Percentiles rank a stretch among this genome's conserved stretches.
Evolutionary conservation across 2,797 vertebrate genomes (phyloP).

Genomic region (Xiphorhynchus erythropygius): DNA sequence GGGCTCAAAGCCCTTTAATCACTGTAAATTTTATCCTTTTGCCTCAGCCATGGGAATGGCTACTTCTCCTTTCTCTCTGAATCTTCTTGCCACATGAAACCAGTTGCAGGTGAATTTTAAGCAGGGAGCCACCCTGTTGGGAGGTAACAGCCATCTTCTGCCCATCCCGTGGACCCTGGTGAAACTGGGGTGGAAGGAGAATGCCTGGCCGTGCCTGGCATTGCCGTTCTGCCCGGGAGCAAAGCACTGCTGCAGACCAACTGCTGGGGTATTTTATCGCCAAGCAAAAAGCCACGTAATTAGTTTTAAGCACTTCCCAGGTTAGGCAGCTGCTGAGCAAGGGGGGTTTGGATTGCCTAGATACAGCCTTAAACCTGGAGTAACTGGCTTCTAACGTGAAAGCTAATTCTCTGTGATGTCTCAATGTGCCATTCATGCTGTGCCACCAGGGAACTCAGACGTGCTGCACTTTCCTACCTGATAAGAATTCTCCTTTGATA

Average conservation of each 20-base stretch:
- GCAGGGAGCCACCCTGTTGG: background rate
- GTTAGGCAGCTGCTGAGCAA: conserved; percentile 19
- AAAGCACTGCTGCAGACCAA: background rate
- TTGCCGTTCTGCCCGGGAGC: fast-evolving
- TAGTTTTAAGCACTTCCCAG: background rate
- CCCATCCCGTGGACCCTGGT: fast-evolving
- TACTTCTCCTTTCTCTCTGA: background rate
- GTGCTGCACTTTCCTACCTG: background rate
- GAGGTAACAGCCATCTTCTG: background rate
- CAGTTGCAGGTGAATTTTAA: background rate
- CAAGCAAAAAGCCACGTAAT: background rate
- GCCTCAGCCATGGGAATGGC: background rate
- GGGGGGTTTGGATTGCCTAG: background rate
- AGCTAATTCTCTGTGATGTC: conserved; percentile 37
- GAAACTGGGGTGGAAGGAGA: background rate
- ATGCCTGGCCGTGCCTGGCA: fast-evolving
- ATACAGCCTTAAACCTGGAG: background rate
- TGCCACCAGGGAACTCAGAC: conserved; percentile 8
- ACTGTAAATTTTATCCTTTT: background rate
- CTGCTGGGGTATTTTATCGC: background rate
- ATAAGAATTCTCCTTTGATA: conserved; percentile 32
- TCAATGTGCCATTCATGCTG: conserved; percentile 11
- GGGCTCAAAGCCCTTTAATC: background rate
- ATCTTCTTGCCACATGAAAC: background rate
- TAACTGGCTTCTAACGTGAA: background rate